These are phyloP conservation scores for Etheostoma spectabile DNA, from an alignment of 2,113 vertebrate species.

Conservation along the genomic window DNA sequence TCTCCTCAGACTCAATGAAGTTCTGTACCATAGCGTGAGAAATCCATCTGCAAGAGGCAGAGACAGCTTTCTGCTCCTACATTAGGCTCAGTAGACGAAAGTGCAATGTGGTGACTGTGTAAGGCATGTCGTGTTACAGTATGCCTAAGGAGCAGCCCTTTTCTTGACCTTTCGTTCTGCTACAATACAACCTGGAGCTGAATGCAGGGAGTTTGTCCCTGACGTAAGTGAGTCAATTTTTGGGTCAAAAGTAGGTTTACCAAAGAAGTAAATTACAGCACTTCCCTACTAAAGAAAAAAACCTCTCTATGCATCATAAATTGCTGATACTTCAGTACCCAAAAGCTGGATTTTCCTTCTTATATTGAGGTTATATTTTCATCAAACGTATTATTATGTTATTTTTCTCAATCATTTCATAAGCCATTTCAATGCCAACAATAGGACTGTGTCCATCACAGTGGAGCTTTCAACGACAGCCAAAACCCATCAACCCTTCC, in stretches of 20 bases:
- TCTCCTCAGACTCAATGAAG: neutral
- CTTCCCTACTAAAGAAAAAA: conserved; percentile 6
- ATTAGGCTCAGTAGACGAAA: conserved; percentile 5
- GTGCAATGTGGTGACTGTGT: neutral
- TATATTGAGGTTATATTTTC: conserved; percentile 38
- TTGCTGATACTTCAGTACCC: conserved; percentile 3
- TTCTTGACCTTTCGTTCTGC: conserved; percentile 20
- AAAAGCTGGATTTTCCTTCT: conserved; percentile 25
- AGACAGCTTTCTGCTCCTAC: neutral
- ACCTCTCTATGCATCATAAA: neutral
- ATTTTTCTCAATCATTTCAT: conserved; percentile 24
- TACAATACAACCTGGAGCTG: neutral
- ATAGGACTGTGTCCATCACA: conserved; percentile 38
- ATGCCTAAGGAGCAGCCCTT: neutral
- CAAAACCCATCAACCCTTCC: conserved; percentile 34
- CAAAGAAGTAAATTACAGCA: conserved; percentile 9
- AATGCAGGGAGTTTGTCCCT: conserved; percentile 7
- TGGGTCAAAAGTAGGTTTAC: neutral
- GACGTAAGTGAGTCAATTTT: neutral
- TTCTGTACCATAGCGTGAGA: neutral
- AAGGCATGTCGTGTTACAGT: neutral
- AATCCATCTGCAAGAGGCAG: conserved; percentile 2
- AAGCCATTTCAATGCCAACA: conserved; percentile 52
- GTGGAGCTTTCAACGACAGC: conserved; percentile 42
- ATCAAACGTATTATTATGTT: conserved; percentile 33